phyloP scores from a whole-genome alignment of 2,888 invertebrate species.

The Xanthia togata region DNA sequence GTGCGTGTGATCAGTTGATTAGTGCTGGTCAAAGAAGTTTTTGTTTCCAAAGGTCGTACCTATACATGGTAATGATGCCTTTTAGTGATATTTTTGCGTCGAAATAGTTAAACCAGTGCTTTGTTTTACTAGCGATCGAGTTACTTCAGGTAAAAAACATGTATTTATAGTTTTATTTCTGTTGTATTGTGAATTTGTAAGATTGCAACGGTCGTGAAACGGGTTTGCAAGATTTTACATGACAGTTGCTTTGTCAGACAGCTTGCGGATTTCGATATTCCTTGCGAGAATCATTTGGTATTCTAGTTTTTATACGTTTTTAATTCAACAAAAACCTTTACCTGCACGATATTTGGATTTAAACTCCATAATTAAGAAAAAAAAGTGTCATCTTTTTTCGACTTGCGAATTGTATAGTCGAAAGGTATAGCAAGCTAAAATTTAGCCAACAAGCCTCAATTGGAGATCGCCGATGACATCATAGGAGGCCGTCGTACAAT shows the following conservation, averaged over 20 bases:
- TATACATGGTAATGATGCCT: conserved; percentile 81
- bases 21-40: conserved; percentile 78
- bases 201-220: conserved; percentile 56
- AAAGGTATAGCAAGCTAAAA: conserved; percentile 58
- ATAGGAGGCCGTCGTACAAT: conserved; percentile 64
- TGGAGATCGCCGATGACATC: conserved; percentile 76
- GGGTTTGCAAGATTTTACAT: conserved; percentile 51
- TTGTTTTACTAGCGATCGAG: conserved; percentile 71
- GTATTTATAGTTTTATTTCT: conserved; percentile 45
- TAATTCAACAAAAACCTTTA: conserved; percentile 3
- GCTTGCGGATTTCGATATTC: conserved; percentile 63
- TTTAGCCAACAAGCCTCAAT: conserved; percentile 69
- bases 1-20: conserved; percentile 75
- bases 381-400: conserved; percentile 40
- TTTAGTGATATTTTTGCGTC: conserved; percentile 77
- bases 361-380: conserved; percentile 17
- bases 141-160: conserved; percentile 57
- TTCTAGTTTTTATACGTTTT: conserved; percentile 15
- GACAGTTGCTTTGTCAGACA: conserved; percentile 69
- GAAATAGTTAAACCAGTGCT: conserved; percentile 76
- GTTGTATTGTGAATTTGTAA: conserved; percentile 35
- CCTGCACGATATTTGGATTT: background rate
- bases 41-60: conserved; percentile 85
- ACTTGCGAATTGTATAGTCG: conserved; percentile 49
- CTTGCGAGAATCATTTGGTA: conserved; percentile 39